Evolutionary conservation across 2,888 invertebrate genomes (phyloP), one percentile per base, ranked within the genome.

Genomic region (Hyalella azteca): DNA sequence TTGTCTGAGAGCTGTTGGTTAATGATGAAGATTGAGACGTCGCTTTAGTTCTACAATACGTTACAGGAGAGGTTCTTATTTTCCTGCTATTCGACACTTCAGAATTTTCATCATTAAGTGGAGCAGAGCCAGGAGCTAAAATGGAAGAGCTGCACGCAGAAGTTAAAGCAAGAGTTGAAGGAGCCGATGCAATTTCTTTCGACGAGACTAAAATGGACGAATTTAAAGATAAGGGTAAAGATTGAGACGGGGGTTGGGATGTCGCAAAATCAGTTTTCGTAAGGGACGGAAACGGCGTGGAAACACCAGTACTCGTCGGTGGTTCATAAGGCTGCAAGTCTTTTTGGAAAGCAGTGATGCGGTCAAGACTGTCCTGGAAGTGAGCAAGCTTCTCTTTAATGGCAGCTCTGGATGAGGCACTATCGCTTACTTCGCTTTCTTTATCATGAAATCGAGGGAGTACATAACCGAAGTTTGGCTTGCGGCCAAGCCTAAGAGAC

Each of bases 1-100:
- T 13, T 15, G 66, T 36, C 19, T 29, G 32, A 39, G n/a, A 19
- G 3, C 13, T 36, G n/a, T n/a, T n/a, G n/a, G 29, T 19, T 66
- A 39, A 66, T 22, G 39, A 19, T 15, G 66, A 13, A 66, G 66
- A 39, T 36, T 36, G 29, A 15, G 36, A 36, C 19, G 66, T 66
- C 19, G 36, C 19, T 36, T 36, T 66, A 7, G 66, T 15, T 32
- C 66, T 32, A 15, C 66, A 66, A 19, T 39, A 66, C 19, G 36
- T 66, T 36, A 66, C 19, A 32, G 66, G 66, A 36, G 66, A 66
- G 7, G 66, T 66, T 66, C 66, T 66, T 32, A 66, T 66, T 19
- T 66, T 66, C 29, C 7, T 36, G 32, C n/a, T 36, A 36, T 32
- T 36, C 66, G 29, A 7, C 36, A 66, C 66, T 66, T 36, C 66